Evolutionary conservation across 2,797 vertebrate genomes (phyloP).

Genomic region (Tapirus indicus): DNA sequence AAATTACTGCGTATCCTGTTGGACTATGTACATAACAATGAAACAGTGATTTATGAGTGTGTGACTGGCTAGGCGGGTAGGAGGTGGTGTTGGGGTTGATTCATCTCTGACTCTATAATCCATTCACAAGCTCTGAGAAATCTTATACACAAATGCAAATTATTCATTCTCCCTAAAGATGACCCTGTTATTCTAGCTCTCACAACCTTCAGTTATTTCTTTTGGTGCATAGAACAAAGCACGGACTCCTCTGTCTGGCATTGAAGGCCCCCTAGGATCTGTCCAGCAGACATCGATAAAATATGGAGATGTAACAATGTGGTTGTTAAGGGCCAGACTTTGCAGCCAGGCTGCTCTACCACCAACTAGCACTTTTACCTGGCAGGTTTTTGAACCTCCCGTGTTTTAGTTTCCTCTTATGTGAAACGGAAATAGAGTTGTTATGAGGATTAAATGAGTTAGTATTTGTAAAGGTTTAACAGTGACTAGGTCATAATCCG

Average conservation of each 20-base stretch:
- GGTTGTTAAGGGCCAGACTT: not conserved
- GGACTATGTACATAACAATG: not conserved
- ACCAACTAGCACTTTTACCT: not conserved
- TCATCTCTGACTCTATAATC: not conserved
- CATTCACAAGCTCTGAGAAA: not conserved
- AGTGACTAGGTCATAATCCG: not conserved
- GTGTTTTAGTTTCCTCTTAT: not conserved
- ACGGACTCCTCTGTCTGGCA: not conserved
- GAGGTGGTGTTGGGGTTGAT: not conserved
- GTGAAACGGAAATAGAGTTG: not conserved
- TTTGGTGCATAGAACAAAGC: not conserved
- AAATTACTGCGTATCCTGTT: not conserved
- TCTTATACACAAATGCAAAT: not conserved
- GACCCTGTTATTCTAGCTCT: not conserved
- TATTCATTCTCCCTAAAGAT: not conserved
- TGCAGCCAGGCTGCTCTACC: not conserved
- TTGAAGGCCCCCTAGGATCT: not conserved
- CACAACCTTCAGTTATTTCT: not conserved
- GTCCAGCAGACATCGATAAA: rapidly evolving
- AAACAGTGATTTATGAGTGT: not conserved
- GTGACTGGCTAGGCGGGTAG: not conserved
- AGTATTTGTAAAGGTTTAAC: not conserved
- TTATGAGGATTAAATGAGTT: not conserved
- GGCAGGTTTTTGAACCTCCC: not conserved
- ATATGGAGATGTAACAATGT: not conserved